Conservation (phyloP, 2,113 vertebrate species). For the Albula glossodonta region DNA sequence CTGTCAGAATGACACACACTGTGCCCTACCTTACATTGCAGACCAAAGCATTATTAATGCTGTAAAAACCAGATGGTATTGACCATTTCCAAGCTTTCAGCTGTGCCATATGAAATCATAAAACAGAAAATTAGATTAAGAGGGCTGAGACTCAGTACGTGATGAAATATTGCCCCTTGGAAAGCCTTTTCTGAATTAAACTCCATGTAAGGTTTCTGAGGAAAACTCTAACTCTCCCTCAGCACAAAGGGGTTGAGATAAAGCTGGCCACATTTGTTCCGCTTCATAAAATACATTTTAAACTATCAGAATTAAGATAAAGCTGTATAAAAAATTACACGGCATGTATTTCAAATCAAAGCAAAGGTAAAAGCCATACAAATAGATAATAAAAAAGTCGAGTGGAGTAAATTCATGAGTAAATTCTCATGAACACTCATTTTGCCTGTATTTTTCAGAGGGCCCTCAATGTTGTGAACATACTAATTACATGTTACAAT, state of each 20-base stretch:
- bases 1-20: neutral
- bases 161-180: neutral
- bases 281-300: neutral
- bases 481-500: neutral
- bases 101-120: neutral
- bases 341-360: neutral
- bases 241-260: neutral
- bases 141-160: neutral
- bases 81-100: neutral
- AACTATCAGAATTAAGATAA: neutral
- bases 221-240: neutral
- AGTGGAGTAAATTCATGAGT: neutral
- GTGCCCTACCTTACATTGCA: neutral
- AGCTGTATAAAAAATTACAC: neutral
- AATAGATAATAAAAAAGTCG: neutral
- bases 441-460: neutral
- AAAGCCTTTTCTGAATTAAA: neutral
- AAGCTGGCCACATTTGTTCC: neutral
- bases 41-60: neutral
- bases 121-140: constrained; percentile 9
- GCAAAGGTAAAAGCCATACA: neutral
- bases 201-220: neutral
- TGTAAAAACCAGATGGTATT: constrained; percentile 7
- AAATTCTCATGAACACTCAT: neutral
- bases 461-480: neutral